Evolutionary conservation across 1,140 invertebrate genomes (phyloP), one percentile per base, ranked within the genome.

Genomic region (Bombyx mandarina): DNA sequence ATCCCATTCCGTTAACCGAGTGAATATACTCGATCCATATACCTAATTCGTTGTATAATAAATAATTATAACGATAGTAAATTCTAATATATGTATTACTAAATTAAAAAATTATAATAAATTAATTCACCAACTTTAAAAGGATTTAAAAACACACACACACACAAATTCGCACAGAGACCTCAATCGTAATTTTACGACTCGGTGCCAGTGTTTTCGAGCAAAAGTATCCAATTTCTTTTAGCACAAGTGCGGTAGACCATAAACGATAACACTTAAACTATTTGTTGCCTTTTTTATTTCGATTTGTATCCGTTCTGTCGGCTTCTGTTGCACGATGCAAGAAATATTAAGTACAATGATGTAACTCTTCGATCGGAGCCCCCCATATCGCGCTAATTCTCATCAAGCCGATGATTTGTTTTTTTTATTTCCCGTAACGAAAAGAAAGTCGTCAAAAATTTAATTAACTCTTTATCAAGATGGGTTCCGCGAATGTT

Each of bases 161-260:
- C 2, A 35, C 26, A 35, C 26, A 35, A 35, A 35, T 35, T 35
- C 26, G 4, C 26, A 35, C 26, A 35, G 26, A 35, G 26, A 65
- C 65, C 65, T 67, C 26, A 3, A 35, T 35, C 53, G 63, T 67
- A 71, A 82, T 80, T 82, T 79, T 69, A 79, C 76, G 77, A 69
- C 69, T 62, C 71, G 79, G 73, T 77, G 74, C 63, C 67, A 65
- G 65, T 76, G 68, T 66, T 73, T 65, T 74, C 73, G 74, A 64
- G 65, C 73, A 73, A 73, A 62, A 71, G 75, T 74, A 79, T 79
- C 75, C 69, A 75, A 82, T 78, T 75, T 74, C 72, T 76, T 73
- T 74, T 68, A 73, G 69, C 68, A 70, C 65, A 69, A 65, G 65
- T 66, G 66, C 69, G 67, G 54, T 72, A 61, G 61, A 74, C 62